Percentiles rank a stretch among this genome's conserved stretches.
These are phyloP conservation scores for Syngnathus acus DNA, from an alignment of 2,797 vertebrate genomes.

Conservation along the genomic window DNA sequence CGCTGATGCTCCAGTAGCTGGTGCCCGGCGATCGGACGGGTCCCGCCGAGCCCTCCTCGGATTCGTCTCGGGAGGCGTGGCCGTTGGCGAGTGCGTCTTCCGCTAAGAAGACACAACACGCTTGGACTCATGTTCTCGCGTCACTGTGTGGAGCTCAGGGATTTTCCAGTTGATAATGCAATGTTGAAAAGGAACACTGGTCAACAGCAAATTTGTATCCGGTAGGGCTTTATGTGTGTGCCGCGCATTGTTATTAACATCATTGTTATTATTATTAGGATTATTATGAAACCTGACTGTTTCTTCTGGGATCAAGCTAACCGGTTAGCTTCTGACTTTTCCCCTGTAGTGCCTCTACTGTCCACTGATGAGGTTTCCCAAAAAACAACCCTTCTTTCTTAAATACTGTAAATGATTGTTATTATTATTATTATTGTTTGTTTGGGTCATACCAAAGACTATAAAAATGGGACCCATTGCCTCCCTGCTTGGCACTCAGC, in stretches of 20 bases:
- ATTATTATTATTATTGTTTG: too few relatives aligned
- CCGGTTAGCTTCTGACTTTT: not conserved
- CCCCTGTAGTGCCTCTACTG: not conserved
- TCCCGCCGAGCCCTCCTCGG: constrained; percentile 24
- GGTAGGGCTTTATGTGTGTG: too few relatives aligned
- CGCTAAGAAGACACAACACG: constrained; percentile 24
- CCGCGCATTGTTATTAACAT: too few relatives aligned
- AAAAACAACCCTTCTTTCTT: too few relatives aligned
- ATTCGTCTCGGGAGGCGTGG: constrained; percentile 41
- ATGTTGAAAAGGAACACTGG: too few relatives aligned
- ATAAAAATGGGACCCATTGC: too few relatives aligned
- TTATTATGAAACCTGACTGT: too few relatives aligned
- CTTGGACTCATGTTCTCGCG: not conserved
- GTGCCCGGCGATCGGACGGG: constrained; percentile 58
- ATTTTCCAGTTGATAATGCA: not conserved
- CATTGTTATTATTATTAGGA: too few relatives aligned
- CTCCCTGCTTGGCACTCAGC: too few relatives aligned
- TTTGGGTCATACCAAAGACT: too few relatives aligned
- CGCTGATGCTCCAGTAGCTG: constrained; percentile 71
- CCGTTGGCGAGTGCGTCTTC: constrained; percentile 62
- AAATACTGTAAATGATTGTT: too few relatives aligned
- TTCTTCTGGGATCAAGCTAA: not conserved
- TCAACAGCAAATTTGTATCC: too few relatives aligned
- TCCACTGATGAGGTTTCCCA: constrained; percentile 6
- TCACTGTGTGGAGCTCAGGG: not conserved